Evolutionary conservation across 1,140 invertebrate genomes (phyloP).

Genomic region (Drosophila ogumai): DNA sequence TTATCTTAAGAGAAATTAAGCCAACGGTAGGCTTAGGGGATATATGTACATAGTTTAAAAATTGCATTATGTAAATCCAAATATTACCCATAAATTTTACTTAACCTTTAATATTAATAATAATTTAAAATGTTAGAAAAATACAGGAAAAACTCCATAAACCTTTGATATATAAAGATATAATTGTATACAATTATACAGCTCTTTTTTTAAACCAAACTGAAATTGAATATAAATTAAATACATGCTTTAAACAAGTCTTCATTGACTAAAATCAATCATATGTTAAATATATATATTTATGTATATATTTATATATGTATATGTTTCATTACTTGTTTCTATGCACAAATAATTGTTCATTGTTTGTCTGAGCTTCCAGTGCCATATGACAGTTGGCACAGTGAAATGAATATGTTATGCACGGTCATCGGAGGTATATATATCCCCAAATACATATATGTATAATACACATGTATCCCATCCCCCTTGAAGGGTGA

Average conservation of each 20-base stretch:
- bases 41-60: background rate
- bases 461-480: background rate
- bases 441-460: background rate
- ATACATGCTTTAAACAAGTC: background rate
- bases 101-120: too few relatives aligned
- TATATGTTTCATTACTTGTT: background rate
- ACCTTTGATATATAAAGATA: too few relatives aligned
- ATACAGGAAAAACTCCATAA: too few relatives aligned
- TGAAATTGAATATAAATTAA: background rate
- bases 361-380: background rate
- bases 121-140: too few relatives aligned
- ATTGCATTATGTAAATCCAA: too few relatives aligned
- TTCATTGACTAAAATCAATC: background rate
- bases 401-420: conserved; percentile 43
- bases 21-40: background rate
- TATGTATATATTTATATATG: too few relatives aligned
- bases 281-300: too few relatives aligned
- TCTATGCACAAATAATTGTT: background rate
- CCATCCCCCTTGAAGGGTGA: background rate
- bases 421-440: conserved; percentile 27
- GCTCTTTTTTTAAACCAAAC: background rate
- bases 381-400: conserved; percentile 22
- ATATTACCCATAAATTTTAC: too few relatives aligned
- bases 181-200: too few relatives aligned
- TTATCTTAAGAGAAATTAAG: too few relatives aligned